Base-by-base conservation (phyloP, 1,140 invertebrate species). In the Meloidogyne exigua region DNA sequence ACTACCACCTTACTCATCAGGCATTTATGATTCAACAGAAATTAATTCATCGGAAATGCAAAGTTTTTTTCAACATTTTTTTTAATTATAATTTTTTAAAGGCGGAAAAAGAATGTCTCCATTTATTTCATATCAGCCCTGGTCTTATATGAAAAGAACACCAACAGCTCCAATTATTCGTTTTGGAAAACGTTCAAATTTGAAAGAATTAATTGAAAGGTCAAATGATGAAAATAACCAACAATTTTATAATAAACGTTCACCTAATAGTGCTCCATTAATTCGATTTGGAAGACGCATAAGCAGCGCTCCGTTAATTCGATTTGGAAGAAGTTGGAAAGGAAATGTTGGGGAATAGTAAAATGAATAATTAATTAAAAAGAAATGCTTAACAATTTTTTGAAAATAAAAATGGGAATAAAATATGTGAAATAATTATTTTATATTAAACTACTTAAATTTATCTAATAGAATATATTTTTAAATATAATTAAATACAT, bases 201-300 rank as follows among this genome's bases (percentile, higher is more conserved):
- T 66, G n/a, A 72, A 63, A 15, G 21, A 73, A 73, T 62, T 73
- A 39, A 10, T 73, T 18, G 39, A 72, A 69, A 32, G 25, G 25
- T 12, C 15, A 23, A 69, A 25, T 15, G 21, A 39, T 25, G 7
- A 23, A 12, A 44, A 21, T 44, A 12, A 28, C 12, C 32, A 42
- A 25, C 32, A 25, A 25, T 36, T 39, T 39, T 39, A 39, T 39
- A 39, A 25, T n/a, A 57, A 57, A 23, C n/a, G 28, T 25, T 68
- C 66, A 68, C 0, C 18, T 71, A 23, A 71, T 64, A 70, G 42
- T 57, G 69, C 76, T 28, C 80, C 80, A 3, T 66, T 81, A 49
- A 81, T 81, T 73, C 80, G 80, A 13, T 81, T 81, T 42, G 80
- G 80, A 21, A 81, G 84, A 65, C 66, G 80, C 39, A 64, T 28